phyloP scores from a whole-genome alignment of 2,113 vertebrate species.

The Rhynchopsitta pachyrhyncha region DNA sequence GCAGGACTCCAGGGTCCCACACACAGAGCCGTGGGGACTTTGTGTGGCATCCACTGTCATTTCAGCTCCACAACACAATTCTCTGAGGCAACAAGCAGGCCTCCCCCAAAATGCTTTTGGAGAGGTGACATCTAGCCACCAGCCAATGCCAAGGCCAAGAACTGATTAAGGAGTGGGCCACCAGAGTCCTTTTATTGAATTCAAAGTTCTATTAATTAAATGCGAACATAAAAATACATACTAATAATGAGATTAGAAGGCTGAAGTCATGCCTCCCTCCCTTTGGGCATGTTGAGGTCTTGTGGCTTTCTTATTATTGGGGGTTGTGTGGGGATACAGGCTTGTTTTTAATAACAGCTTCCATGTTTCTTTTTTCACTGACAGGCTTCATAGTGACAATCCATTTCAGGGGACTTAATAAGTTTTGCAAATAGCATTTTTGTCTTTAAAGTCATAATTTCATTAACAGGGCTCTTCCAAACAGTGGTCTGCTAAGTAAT shows the following conservation, averaged over 20 bases:
- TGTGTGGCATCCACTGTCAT: rapidly evolving
- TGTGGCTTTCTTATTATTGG: not conserved
- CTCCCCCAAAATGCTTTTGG: not conserved
- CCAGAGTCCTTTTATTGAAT: not conserved
- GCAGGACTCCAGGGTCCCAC: not conserved
- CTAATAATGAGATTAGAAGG: not conserved
- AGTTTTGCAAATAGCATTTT: not conserved
- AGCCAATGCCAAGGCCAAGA: not conserved
- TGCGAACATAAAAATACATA: not conserved
- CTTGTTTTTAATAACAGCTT: not conserved
- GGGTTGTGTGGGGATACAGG: not conserved
- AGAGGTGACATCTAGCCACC: not conserved
- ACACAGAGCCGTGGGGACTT: not conserved
- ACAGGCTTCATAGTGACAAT: not conserved
- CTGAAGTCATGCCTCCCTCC: not conserved
- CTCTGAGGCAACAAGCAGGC: not conserved
- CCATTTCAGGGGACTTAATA: not conserved
- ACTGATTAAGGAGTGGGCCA: not conserved
- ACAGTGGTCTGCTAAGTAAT: not conserved
- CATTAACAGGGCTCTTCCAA: not conserved
- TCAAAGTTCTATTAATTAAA: not conserved
- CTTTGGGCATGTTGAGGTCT: not conserved
- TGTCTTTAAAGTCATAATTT: not conserved
- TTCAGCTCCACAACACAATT: not conserved
- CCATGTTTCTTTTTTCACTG: not conserved